Base-by-base conservation (phyloP, 1,140 invertebrate genomes). In the Drosophila micromelanica region DNA sequence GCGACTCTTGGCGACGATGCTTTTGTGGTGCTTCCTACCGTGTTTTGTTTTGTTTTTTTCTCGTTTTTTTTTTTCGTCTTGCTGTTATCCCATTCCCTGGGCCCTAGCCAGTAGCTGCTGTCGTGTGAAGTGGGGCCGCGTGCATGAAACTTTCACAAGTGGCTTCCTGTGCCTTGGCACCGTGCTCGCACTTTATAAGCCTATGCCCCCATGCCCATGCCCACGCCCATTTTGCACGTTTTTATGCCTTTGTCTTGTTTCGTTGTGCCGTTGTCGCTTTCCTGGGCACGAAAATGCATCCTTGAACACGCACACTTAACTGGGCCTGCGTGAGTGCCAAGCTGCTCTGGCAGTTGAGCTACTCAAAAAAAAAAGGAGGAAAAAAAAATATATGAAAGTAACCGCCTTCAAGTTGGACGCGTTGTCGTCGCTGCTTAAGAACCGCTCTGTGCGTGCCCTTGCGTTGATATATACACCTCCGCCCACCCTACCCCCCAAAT, bases 231-330 rank as follows among this genome's bases (percentile, higher is more conserved):
- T 87, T 86, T 86, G 78, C 82, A 86, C 82, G 82, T 86, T 86
- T 86, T 86, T 86, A 87, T 86, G 71, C 82, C 78, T 87, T 86
- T 86, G 81, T 87, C 81, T 86, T 87, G 81, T 87, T 86, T 78
- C 82, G 81, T 80, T 86, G 64, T 42, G 56, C 55, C 40, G 43
- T 45, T 61, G 67, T 54, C 37, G 57, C 64, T 40, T 82, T 81
- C 71, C 70, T 72, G 84, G 78, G 82, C 82, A 82, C 84, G 77
- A 79, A 87, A 87, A 87, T 87, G 84, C 82, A 87, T 87, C 82
- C 82, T 87, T 87, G 82, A 87, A 87, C 82, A 87, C 82, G 82
- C 82, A 87, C 84, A 87, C 82, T 89, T 89, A 87, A 82, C 84
- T 87, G 84, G 84, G 82, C 76, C 82, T 87, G 67, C 73, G 67